Percentiles rank a stretch among this genome's conserved stretches.
These are phyloP conservation scores for Girardia tigrina DNA, from an alignment of 2,888 invertebrate species.

Conservation along the genomic window DNA sequence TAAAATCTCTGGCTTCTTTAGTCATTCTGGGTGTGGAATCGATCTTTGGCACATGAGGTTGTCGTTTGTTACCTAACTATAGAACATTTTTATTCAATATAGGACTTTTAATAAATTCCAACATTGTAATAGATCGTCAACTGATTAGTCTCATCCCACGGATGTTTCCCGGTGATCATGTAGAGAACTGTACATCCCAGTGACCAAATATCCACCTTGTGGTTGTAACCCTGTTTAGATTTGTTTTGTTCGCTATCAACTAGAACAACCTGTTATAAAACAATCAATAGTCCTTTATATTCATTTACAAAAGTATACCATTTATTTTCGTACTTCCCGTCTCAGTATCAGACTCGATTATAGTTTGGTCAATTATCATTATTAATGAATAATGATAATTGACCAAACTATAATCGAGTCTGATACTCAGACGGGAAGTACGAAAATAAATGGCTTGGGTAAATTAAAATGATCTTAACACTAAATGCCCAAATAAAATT, in stretches of 20 bases:
- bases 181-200: constrained; percentile 10
- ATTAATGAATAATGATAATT: no score
- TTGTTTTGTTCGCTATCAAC: neutral
- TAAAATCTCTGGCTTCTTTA: constrained; percentile 7
- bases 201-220: constrained; percentile 10
- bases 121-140: constrained; percentile 11
- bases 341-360: no score
- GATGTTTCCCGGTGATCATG: constrained; percentile 15
- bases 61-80: neutral
- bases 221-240: neutral
- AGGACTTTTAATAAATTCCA: neutral
- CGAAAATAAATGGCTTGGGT: no score
- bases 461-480: no score
- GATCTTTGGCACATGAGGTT: neutral
- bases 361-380: no score
- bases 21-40: neutral
- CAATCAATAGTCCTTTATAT: no score
- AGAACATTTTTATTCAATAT: neutral
- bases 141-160: constrained; percentile 5
- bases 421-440: no score
- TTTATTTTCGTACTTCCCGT: no score
- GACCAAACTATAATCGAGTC: no score
- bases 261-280: no score
- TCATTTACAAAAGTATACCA: no score
- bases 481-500: no score